These are phyloP conservation scores for Phenganax stokvisi DNA, from an alignment of 92 coral and sea anemone genomes.

Conservation along the genomic window DNA sequence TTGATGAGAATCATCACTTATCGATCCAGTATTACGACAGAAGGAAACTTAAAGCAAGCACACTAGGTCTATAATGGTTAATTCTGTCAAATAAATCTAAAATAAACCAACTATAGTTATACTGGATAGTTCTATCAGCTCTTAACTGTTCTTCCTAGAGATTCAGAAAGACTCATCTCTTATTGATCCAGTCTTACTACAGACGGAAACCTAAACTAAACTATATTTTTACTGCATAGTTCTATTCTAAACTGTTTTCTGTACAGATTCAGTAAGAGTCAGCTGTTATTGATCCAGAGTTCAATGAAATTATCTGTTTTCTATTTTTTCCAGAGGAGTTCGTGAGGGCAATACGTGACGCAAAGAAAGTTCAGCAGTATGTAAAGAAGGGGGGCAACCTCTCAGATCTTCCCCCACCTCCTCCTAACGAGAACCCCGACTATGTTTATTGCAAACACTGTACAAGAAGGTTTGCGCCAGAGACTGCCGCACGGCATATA, in stretches of 20 bases:
- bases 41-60: no score
- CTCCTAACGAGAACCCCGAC: constrained; percentile 94
- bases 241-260: no score
- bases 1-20: no score
- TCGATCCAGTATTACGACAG: no score
- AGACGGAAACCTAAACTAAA: no score
- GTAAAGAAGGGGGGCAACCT: constrained; percentile 82
- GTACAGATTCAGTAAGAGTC: no score
- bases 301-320: not conserved
- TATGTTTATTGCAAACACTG: constrained; percentile 83
- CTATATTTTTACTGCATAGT: no score
- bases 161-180: not conserved
- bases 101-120: no score
- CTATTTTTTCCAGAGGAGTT: constrained; percentile 73
- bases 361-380: constrained; percentile 74
- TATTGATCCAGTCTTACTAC: no score
- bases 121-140: not conserved
- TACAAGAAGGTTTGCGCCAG: constrained; percentile 82
- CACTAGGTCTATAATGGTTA: no score
- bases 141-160: not conserved
- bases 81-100: no score
- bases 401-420: constrained; percentile 95
- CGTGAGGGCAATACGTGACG: constrained; percentile 80
- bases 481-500: constrained; percentile 93
- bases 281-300: not conserved